A percentile compares a stretch with the other conserved stretches of the same genome.
Evolutionary conservation across 2,797 vertebrate species (phyloP).

Genomic region (Hylomyscus alleni): DNA sequence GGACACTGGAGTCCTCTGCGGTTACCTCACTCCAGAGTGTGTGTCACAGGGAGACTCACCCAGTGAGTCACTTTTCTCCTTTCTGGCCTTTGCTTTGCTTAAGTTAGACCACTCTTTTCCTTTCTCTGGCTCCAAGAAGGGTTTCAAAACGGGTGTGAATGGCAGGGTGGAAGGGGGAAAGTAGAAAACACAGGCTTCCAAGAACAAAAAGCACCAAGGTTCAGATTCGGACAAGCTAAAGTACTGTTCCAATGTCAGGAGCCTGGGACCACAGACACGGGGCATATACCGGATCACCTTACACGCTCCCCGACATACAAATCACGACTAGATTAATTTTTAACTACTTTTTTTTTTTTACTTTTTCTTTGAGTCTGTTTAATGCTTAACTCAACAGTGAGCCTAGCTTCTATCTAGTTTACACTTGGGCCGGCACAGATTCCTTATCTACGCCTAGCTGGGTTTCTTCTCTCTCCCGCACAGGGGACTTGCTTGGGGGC

Average conservation of each 20-base stretch:
- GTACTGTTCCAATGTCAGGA: not conserved
- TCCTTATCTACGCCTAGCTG: not conserved
- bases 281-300: not conserved
- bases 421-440: not conserved
- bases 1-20: not conserved
- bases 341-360: not conserved
- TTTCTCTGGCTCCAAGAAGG: not conserved
- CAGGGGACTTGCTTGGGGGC: not conserved
- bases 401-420: not conserved
- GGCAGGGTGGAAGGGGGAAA: not conserved
- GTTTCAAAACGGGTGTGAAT: not conserved
- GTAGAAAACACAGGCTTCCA: not conserved
- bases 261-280: not conserved
- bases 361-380: slow-evolving; percentile 18
- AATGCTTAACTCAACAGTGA: not conserved
- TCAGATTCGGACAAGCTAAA: not conserved
- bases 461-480: not conserved
- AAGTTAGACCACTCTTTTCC: not conserved
- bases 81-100: not conserved
- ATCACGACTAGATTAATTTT: slow-evolving; percentile 10
- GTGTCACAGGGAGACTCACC: not conserved
- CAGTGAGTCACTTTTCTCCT: not conserved
- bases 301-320: not conserved
- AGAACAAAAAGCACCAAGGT: too few species aligned
- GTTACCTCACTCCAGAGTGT: not conserved